Conservation (phyloP, 2,113 vertebrate genomes). For the Silurus glanis region DNA sequence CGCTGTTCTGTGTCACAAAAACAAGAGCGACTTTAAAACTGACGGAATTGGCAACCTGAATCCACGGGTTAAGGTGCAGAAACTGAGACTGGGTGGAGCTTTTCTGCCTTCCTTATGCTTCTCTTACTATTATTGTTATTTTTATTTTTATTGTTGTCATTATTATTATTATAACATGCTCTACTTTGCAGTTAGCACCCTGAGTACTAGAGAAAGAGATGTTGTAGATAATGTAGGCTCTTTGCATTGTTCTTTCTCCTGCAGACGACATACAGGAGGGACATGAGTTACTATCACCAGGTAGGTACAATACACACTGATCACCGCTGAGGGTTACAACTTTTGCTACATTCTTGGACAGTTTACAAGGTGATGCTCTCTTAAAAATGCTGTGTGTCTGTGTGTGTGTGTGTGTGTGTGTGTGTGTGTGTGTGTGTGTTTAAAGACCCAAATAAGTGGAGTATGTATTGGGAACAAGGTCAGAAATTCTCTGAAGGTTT, state of each 20-base stretch:
- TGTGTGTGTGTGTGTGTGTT: slow-evolving; percentile 37
- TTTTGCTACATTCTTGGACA: not conserved
- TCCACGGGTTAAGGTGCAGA: slow-evolving; percentile 89
- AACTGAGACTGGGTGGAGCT: not conserved
- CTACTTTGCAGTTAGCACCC: too few species aligned
- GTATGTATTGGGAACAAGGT: slow-evolving; percentile 54
- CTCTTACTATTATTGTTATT: not conserved
- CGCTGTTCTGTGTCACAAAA: slow-evolving; percentile 94
- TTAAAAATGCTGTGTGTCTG: not conserved
- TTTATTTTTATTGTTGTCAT: not conserved
- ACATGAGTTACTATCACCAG: slow-evolving; percentile 78
- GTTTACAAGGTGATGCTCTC: not conserved
- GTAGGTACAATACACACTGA: slow-evolving; percentile 56
- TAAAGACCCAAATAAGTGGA: slow-evolving; percentile 25
- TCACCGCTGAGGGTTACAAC: not conserved
- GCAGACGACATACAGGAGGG: slow-evolving; percentile 76
- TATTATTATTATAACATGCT: not conserved
- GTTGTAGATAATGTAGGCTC: not conserved
- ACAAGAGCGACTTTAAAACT: slow-evolving; percentile 95
- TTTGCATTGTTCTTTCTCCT: slow-evolving; percentile 47
- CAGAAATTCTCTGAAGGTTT: slow-evolving; percentile 52
- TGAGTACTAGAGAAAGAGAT: not conserved
- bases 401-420: slow-evolving; percentile 25
- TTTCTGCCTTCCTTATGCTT: not conserved
- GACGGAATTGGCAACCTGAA: slow-evolving; percentile 92